A percentile compares a stretch with the other conserved stretches of the same genome.
These are phyloP conservation scores for Pangasius larnaudii DNA, from an alignment of 2,797 vertebrate species.

Conservation along the genomic window DNA sequence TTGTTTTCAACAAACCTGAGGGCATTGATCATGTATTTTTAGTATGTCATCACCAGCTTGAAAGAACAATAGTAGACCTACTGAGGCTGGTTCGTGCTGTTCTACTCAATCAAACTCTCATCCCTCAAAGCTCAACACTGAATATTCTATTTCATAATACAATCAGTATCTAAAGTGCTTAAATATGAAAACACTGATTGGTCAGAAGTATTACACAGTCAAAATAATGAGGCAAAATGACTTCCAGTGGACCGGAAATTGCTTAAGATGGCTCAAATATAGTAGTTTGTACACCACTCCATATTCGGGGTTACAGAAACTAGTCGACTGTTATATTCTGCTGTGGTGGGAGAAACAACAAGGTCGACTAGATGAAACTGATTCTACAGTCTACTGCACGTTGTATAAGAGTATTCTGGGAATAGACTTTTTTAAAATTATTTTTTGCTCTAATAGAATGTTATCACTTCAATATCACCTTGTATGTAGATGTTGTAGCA, in stretches of 20 bases:
- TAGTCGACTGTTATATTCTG: not conserved
- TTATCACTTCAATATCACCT: not conserved
- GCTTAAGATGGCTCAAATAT: not conserved
- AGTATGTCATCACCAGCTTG: not conserved
- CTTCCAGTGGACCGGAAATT: not conserved
- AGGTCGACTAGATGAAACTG: not conserved
- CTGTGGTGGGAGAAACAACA: not conserved
- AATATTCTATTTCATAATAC: not conserved
- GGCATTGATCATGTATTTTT: constrained; percentile 16
- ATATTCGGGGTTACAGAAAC: not conserved
- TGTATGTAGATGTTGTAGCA: not conserved
- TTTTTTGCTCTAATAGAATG: not conserved
- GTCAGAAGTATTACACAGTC: not conserved
- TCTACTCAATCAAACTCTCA: not conserved
- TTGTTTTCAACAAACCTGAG: constrained; percentile 42
- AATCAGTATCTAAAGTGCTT: not conserved
- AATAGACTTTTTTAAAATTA: not conserved
- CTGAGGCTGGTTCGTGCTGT: not conserved
- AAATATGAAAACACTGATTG: not conserved
- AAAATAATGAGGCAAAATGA: not conserved
- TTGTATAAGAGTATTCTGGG: not conserved
- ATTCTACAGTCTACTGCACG: not conserved
- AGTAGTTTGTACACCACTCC: not conserved
- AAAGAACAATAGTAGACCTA: not conserved
- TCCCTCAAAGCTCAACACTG: not conserved